Evolutionary conservation across 2,888 invertebrate species (phyloP), one percentile per base, ranked within the genome.

Genomic region (Hecatera dysodea): DNA sequence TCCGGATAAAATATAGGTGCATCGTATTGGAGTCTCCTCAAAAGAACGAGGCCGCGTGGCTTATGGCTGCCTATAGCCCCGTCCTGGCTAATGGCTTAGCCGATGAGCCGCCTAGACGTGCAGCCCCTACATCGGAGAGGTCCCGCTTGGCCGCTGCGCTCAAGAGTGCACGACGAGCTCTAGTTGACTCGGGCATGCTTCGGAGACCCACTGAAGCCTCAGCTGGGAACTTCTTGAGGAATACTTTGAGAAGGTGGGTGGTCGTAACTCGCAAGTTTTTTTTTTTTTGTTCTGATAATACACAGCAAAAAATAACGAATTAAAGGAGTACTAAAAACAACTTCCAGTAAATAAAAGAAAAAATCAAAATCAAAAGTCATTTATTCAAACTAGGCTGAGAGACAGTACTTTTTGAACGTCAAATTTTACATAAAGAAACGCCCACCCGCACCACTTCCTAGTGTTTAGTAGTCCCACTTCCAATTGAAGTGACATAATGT

Each of bases 1-100:
- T 17, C 2, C 19, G 36, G 36, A 22, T n/a, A 19, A 39, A 9
- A 0, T 59, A 9, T 88, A 98, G 98, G 87, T 99, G 99, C 93
- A 99, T 99, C 92, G 99, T 99, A 24, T 98, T 99, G 87, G 99
- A 99, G 92, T 99, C 99, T 0, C 93, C 97, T 0, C 98, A 98
- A 87, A 99, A 99, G 92, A 97, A 98, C 86, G 99, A 99, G 94
- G 98, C 99, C 60, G 99, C 99, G 0, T 98, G 98, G 87, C 94
- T 99, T 57, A 98, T 99, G 89, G 98, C 99, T 11, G 98, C 98
- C 50, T 99, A 99, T 92, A 98, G 98, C 86, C 98, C 99, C 0
- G 96, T 97, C 12, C 96, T 99, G 62, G 98, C 98, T 1, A 97
- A 97, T 75, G 98, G 98, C 96, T 97, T 98, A 67, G 97, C 97